Conservation (phyloP, 2,113 vertebrate species). For the Alethe castanea region DNA sequence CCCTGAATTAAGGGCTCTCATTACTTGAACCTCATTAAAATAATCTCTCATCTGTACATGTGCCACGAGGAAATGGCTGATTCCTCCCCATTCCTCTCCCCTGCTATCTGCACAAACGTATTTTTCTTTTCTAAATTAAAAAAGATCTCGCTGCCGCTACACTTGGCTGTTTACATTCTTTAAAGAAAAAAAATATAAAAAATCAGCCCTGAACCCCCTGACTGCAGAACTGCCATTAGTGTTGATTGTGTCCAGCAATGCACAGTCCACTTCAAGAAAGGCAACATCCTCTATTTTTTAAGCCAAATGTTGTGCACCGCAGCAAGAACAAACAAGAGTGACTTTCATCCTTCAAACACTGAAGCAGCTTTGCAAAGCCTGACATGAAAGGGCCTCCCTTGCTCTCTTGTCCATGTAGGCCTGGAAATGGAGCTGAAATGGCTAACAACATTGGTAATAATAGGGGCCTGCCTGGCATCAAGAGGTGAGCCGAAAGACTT, state of each 20-base stretch:
- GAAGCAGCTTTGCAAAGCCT: conserved; percentile 67
- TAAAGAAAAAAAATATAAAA: neutral
- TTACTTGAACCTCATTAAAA: conserved; percentile 54
- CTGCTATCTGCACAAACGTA: neutral
- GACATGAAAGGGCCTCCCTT: conserved; percentile 86
- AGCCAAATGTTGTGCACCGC: conserved; percentile 48
- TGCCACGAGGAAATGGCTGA: neutral
- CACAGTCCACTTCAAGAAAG: conserved; percentile 50
- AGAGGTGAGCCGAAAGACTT: conserved; percentile 85
- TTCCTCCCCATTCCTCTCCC: neutral
- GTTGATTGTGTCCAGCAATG: conserved; percentile 22
- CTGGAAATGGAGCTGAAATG: conserved; percentile 82
- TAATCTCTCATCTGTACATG: conserved; percentile 32
- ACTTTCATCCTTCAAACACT: conserved; percentile 70
- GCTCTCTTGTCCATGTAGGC: conserved; percentile 76
- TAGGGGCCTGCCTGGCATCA: conserved; percentile 86
- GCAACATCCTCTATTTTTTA: conserved; percentile 51
- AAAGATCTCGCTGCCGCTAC: neutral
- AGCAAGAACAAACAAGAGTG: conserved; percentile 53
- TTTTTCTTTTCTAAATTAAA: conserved; percentile 48
- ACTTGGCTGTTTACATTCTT: conserved; percentile 39
- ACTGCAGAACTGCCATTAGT: conserved; percentile 30
- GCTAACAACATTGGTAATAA: conserved; percentile 86
- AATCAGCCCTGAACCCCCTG: neutral
- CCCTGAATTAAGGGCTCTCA: conserved; percentile 14